Percentiles rank a stretch among this genome's conserved stretches.
Conservation (phyloP, 2,888 invertebrate genomes). For the Erpobdella octoculata region DNA sequence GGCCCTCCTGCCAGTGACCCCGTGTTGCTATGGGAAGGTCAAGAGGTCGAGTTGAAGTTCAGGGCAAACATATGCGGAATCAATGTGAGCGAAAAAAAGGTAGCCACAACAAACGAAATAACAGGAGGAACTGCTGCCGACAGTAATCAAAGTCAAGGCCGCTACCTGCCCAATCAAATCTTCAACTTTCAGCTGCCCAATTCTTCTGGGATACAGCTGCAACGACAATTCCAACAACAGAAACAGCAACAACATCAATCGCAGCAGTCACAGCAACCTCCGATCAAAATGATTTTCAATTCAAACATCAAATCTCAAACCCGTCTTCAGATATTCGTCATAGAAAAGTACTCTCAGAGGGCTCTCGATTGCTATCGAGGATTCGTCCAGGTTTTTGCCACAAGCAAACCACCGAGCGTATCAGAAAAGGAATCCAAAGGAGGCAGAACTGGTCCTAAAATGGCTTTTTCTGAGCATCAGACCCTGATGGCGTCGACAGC, state of each 20-base stretch:
- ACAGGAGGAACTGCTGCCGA: not conserved
- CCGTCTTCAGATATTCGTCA: constrained; percentile 41
- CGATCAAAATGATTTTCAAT: constrained; percentile 41
- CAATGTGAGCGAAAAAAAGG: not conserved
- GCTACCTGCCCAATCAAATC: not conserved
- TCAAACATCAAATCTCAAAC: constrained; percentile 41
- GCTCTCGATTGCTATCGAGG: constrained; percentile 45
- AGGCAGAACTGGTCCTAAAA: not conserved
- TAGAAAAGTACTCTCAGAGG: constrained; percentile 47
- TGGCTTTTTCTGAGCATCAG: not conserved
- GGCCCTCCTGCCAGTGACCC: constrained; percentile 42
- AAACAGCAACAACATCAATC: not conserved
- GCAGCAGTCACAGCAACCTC: constrained; percentile 23
- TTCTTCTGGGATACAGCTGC: too few relatives aligned
- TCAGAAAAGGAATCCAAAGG: not conserved
- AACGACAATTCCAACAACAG: too few relatives aligned
- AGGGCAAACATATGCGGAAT: constrained; percentile 42
- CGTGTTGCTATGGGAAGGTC: constrained; percentile 45
- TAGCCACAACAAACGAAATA: not conserved
- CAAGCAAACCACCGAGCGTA: constrained; percentile 23
- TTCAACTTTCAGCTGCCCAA: not conserved
- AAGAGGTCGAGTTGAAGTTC: constrained; percentile 42
- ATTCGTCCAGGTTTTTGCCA: constrained; percentile 45
- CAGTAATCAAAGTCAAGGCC: not conserved
- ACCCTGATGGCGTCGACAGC: not conserved